These are phyloP conservation scores for Opisthocomus hoazin DNA, from an alignment of 2,113 vertebrate genomes.

Conservation along the genomic window DNA sequence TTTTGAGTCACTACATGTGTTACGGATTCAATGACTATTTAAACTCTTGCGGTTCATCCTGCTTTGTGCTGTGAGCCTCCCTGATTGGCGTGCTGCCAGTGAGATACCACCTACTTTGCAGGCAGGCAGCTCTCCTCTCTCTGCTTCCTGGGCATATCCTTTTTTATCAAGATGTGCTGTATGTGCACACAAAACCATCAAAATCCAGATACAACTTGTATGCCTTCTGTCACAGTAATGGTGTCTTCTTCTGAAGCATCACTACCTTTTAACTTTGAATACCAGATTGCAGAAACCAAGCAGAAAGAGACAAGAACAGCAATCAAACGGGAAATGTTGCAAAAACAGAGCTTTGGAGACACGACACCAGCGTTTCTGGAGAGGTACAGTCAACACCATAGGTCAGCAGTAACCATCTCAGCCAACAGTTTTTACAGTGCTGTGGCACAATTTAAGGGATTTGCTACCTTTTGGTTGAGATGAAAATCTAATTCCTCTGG, in stretches of 20 bases:
- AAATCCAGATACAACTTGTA: neutral
- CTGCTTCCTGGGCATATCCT: neutral
- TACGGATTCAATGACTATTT: neutral
- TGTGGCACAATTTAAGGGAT: neutral
- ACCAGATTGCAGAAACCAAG: neutral
- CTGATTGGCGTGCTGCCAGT: neutral
- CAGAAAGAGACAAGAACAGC: neutral
- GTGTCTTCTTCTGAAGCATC: neutral
- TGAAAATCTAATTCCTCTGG: neutral
- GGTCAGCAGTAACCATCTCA: neutral
- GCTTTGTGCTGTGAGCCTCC: neutral
- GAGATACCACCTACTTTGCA: neutral
- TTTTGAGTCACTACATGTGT: neutral
- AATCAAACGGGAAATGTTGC: neutral
- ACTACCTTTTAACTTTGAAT: neutral
- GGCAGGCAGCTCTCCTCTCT: neutral
- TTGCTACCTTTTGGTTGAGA: neutral
- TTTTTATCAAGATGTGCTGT: neutral
- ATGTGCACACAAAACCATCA: neutral
- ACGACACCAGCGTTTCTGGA: neutral
- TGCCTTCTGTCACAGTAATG: neutral
- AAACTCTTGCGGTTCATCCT: neutral
- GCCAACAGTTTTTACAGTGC: neutral
- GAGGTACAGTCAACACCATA: neutral
- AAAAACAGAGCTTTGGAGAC: neutral